Percentiles rank a stretch among this genome's conserved stretches.
phyloP scores from a whole-genome alignment of 2,113 vertebrate genomes.

The Eptesicus fuscus region DNA sequence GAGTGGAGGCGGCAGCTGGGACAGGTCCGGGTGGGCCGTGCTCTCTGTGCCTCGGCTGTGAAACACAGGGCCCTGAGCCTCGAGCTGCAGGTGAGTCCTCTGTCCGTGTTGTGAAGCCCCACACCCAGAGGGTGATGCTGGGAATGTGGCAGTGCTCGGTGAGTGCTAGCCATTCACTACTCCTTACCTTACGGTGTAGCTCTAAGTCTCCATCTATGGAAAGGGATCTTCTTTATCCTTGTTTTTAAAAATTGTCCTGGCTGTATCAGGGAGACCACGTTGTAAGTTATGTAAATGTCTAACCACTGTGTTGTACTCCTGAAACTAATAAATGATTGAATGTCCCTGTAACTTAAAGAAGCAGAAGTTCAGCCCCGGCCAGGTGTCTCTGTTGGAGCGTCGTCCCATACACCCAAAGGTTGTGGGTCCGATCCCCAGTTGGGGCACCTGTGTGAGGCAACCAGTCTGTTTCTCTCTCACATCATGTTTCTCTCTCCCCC shows the following conservation, averaged over 20 bases:
- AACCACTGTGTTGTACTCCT: too few relatives aligned
- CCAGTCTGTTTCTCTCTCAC: background rate
- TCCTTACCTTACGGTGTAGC: background rate
- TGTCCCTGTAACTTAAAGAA: too few relatives aligned
- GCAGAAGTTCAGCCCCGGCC: too few relatives aligned
- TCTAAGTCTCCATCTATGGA: background rate
- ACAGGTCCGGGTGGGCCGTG: slow-evolving; percentile 9
- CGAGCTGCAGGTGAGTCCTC: slow-evolving; percentile 84
- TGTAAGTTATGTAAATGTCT: too few relatives aligned
- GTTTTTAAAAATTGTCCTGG: background rate
- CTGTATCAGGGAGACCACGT: too few relatives aligned
- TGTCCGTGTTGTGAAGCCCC: background rate
- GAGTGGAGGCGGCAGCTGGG: slow-evolving; percentile 82
- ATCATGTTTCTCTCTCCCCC: too few relatives aligned
- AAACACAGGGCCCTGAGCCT: slow-evolving; percentile 80
- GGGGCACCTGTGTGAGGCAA: background rate
- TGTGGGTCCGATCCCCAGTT: background rate
- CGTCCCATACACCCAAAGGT: background rate
- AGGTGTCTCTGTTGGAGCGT: background rate
- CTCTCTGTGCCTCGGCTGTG: slow-evolving; percentile 79
- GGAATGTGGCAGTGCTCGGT: background rate
- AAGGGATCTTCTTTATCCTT: background rate
- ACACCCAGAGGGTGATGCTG: too few relatives aligned
- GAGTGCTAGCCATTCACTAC: background rate
- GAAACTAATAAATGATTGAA: too few relatives aligned